phyloP scores from a whole-genome alignment of 1,140 invertebrate genomes.

The Drosophila sturtevanti region DNA sequence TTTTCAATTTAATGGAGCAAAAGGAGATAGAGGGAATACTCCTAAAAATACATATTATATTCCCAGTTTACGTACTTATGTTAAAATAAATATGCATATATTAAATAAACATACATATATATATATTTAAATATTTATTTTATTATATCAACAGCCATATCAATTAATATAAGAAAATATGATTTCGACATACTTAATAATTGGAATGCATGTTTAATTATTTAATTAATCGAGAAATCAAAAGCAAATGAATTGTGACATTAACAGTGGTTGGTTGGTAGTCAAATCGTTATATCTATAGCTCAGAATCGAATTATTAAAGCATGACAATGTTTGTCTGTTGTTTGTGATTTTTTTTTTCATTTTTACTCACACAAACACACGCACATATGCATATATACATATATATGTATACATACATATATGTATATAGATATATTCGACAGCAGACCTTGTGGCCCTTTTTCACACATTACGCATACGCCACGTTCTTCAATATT shows the following conservation, averaged over 20 bases:
- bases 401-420: neutral
- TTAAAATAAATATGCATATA: neutral
- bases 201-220: neutral
- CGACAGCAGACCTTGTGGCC: slow-evolving; percentile 40
- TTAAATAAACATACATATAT: neutral
- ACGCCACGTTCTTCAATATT: slow-evolving; percentile 46
- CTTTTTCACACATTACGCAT: slow-evolving; percentile 70
- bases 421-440: slow-evolving; percentile 11
- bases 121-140: neutral
- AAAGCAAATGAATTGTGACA: slow-evolving; percentile 1
- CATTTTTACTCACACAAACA: slow-evolving; percentile 4
- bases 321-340: slow-evolving; percentile 48
- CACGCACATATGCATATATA: neutral
- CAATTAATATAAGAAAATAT: neutral
- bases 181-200: neutral
- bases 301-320: slow-evolving; percentile 49
- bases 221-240: neutral
- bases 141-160: neutral
- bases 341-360: slow-evolving; percentile 10
- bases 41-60: too few species aligned
- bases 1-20: too few species aligned
- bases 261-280: neutral
- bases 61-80: too few species aligned
- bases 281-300: slow-evolving; percentile 3
- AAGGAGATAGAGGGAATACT: too few species aligned